Evolutionary conservation across 1,140 invertebrate genomes (phyloP).

Genomic region (Drosophila cardini): DNA sequence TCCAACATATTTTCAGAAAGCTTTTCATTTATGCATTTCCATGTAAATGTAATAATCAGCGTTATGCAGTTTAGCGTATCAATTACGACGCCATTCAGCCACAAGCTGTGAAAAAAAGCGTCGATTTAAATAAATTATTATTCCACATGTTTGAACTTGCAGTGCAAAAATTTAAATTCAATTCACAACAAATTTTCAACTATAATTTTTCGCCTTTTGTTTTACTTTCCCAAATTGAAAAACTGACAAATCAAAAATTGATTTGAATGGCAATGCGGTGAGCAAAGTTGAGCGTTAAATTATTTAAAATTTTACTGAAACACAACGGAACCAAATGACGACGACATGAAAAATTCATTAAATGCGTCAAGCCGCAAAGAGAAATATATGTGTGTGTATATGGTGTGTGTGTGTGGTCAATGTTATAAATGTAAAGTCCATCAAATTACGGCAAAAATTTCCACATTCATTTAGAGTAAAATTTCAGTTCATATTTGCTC

Average conservation of each 20-base stretch:
- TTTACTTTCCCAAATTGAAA: constrained; percentile 30
- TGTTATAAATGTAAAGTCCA: constrained; percentile 6
- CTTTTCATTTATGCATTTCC: constrained; percentile 66
- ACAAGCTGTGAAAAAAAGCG: constrained; percentile 44
- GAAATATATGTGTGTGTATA: constrained; percentile 13
- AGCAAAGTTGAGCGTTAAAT: constrained; percentile 69
- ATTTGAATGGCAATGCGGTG: constrained; percentile 78
- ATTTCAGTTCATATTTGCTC: background rate
- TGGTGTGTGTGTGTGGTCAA: constrained; percentile 1
- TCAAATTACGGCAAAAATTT: background rate
- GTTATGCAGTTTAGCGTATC: constrained; percentile 81
- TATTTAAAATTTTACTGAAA: constrained; percentile 45
- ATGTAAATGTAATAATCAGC: constrained; percentile 77
- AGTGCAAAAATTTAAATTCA: constrained; percentile 28
- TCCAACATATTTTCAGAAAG: constrained; percentile 26
- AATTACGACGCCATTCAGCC: constrained; percentile 69
- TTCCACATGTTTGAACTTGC: constrained; percentile 15
- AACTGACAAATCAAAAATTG: constrained; percentile 76
- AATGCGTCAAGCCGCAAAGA: constrained; percentile 72
- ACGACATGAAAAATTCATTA: constrained; percentile 77
- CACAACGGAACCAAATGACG: constrained; percentile 44
- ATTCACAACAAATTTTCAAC: constrained; percentile 30
- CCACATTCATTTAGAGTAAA: constrained; percentile 15
- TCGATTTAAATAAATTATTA: constrained; percentile 67
- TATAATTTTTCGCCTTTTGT: constrained; percentile 26